These are phyloP conservation scores for Heliocidaris erythrogramma DNA, from an alignment of 35 echinoderm and acorn worm genomes.

Conservation along the genomic window DNA sequence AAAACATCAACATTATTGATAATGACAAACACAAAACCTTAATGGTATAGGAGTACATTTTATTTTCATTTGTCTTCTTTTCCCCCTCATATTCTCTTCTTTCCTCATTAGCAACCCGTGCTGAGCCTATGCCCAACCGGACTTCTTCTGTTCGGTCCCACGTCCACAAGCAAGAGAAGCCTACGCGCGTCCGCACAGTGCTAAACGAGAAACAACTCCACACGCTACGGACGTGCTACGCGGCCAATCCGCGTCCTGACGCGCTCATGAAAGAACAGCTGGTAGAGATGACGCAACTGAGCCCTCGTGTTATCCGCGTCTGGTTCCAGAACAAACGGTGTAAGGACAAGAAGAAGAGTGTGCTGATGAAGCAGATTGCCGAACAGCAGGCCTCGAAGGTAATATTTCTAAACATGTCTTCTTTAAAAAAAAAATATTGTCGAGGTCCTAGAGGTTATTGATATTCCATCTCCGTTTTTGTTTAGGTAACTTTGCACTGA, in stretches of 20 bases:
- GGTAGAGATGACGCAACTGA: constrained; percentile 94
- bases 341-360: constrained; percentile 94
- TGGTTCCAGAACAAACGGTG: constrained; percentile 99
- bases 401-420: not conserved
- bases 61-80: not conserved
- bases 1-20: too few relatives aligned
- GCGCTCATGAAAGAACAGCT: constrained; percentile 99
- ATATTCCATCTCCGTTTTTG: too few relatives aligned
- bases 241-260: constrained; percentile 93
- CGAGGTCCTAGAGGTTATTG: too few relatives aligned
- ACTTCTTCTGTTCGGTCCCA: constrained; percentile 82
- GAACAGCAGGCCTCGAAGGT: constrained; percentile 95
- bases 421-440: not conserved
- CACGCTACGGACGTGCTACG: constrained; percentile 93
- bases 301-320: constrained; percentile 93
- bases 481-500: too few relatives aligned
- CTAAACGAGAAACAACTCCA: constrained; percentile 99
- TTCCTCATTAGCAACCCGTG: constrained; percentile 25
- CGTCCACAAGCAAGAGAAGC: constrained; percentile 95
- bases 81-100: not conserved
- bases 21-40: not conserved
- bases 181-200: constrained; percentile 93
- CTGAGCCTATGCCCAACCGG: constrained; percentile 72
- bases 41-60: too few relatives aligned
- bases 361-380: constrained; percentile 88